Base-by-base conservation (phyloP, 2,888 invertebrate genomes). In the Meteorus colon region DNA sequence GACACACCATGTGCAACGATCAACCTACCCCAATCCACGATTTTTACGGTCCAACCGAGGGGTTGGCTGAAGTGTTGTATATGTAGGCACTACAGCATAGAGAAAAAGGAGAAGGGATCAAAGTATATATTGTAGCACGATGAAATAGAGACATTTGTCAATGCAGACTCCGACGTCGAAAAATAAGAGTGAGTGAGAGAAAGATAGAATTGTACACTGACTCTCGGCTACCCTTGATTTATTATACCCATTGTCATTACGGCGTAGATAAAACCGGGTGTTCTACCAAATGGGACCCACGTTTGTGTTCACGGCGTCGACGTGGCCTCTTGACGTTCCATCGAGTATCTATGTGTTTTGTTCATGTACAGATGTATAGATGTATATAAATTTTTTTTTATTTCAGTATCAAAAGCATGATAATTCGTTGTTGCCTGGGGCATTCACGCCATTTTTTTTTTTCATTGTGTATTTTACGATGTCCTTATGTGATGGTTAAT, bases 121-220 rank as follows among this genome's bases (percentile, higher is more conserved):
- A 59, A 27, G 69, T 66, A 72, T 73, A 75, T 76, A 66, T 72
- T 63, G 80, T 79, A 79, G 82, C 78, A 75, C 75, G 75, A 71
- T 81, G 81, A 85, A 85, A 87, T 87, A 86, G 86, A 87, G 87
- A 87, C 87, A 87, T 87, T 87, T 87, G 87, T 87, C 86, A 85
- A 82, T 84, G 83, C 79, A 80, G 81, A 84, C 83, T 81, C 78
- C 77, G 80, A 68, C 68, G 76, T 81, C 82, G 78, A 81, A 81
- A 81, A 45, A 67, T 37, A 41, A 70, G 70, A 70, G 60, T 45
- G 41, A 62, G 31, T 1, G n/a, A 62, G 82, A 81, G 80, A 41
- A 27, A 41, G 16, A 70, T 60, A 59, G 59, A 41, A 37, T 70
- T 59, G 70, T 72, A 19, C 71, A 70, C 78, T 79, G 73, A 79